phyloP scores from a whole-genome alignment of 2,113 vertebrate species.

The Ciconia stormi region DNA sequence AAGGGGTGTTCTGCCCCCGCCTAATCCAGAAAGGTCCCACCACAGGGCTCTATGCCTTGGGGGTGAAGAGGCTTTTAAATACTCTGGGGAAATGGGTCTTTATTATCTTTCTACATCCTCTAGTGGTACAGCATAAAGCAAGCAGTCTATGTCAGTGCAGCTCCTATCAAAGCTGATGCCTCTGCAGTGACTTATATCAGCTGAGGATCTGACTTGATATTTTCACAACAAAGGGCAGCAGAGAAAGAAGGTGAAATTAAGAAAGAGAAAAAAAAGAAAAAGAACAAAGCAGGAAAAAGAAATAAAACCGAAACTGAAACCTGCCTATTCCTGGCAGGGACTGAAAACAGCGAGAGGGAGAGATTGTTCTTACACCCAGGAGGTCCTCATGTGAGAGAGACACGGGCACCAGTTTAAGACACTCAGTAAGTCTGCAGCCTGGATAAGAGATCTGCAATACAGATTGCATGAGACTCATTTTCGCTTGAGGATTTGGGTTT shows the following conservation, averaged over 20 bases:
- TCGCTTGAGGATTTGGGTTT: neutral
- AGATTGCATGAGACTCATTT: neutral
- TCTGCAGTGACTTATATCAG: fast-evolving
- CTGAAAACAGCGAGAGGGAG: neutral
- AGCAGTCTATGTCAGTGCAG: neutral
- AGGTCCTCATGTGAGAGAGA: fast-evolving
- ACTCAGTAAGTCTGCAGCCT: neutral
- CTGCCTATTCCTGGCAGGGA: neutral
- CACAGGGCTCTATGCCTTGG: neutral
- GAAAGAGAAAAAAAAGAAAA: too few relatives aligned
- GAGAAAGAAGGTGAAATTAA: neutral
- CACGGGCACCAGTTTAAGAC: neutral
- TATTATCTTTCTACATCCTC: neutral
- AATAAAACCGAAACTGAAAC: neutral
- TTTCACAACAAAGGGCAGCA: neutral
- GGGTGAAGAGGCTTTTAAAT: neutral
- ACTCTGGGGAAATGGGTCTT: neutral
- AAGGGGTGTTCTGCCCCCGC: neutral
- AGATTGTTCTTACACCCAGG: neutral
- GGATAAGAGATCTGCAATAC: neutral
- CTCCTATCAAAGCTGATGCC: neutral
- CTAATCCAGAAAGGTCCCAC: neutral
- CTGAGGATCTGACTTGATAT: neutral
- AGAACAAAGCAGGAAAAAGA: neutral
- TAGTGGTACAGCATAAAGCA: too few relatives aligned